Percentiles rank a stretch among this genome's conserved stretches.
Conservation (phyloP, 2,888 invertebrate species). For the Scaptodrosophila latifasciaeformis region DNA sequence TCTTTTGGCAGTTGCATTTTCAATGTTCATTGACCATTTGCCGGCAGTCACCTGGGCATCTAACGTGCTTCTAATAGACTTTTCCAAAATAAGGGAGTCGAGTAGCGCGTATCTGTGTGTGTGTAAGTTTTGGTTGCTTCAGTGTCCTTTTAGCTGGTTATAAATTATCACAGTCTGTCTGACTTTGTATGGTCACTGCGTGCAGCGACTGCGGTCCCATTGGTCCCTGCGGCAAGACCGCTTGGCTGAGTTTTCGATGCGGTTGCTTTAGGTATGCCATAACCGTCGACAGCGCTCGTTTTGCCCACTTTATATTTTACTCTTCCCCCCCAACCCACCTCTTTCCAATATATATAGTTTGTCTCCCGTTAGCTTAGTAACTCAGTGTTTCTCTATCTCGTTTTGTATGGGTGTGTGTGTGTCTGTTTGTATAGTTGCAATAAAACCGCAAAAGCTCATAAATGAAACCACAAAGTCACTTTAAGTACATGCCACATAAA, state of each 20-base stretch:
- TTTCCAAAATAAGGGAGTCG: background rate
- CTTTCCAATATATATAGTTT: slow-evolving; percentile 4
- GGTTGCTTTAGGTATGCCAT: background rate
- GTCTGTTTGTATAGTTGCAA: slow-evolving; percentile 1
- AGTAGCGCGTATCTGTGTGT: background rate
- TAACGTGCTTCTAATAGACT: slow-evolving; percentile 65
- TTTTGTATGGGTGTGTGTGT: slow-evolving; percentile 4
- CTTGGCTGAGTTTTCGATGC: slow-evolving; percentile 28
- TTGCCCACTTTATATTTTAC: no score
- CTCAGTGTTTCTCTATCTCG: no score
- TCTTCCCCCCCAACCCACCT: background rate
- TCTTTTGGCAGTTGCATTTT: background rate
- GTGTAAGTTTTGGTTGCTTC: background rate
- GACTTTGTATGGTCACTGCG: slow-evolving; percentile 57
- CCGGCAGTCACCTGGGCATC: slow-evolving; percentile 32
- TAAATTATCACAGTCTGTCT: slow-evolving; percentile 58
- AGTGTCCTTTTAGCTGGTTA: slow-evolving; percentile 32
- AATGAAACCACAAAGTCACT: slow-evolving; percentile 58
- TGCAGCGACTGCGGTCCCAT: slow-evolving; percentile 9
- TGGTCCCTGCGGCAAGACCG: background rate
- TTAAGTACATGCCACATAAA: slow-evolving; percentile 51
- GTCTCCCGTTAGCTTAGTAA: no score
- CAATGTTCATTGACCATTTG: no score
- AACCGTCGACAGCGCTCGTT: no score
- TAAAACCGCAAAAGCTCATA: slow-evolving; percentile 56